phyloP scores from a whole-genome alignment of 2,888 invertebrate species.

The Macroteleia sp. region DNA sequence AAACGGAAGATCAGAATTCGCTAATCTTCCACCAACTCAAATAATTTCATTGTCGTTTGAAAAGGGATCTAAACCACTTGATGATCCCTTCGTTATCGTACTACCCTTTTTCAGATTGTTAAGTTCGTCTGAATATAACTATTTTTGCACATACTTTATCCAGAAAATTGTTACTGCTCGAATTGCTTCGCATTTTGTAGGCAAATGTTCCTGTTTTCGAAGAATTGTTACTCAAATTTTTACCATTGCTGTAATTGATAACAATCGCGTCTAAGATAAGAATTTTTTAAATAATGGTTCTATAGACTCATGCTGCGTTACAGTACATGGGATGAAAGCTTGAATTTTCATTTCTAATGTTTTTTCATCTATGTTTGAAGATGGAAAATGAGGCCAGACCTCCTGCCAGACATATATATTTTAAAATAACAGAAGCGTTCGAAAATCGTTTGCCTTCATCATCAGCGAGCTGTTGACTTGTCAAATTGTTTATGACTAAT shows the following conservation, averaged over 20 bases:
- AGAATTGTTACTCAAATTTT: background rate
- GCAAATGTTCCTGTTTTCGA: background rate
- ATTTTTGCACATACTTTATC: background rate
- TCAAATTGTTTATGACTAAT: too few relatives aligned
- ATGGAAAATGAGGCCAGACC: background rate
- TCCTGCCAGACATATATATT: constrained; percentile 4
- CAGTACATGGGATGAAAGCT: too few relatives aligned
- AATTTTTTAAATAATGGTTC: too few relatives aligned
- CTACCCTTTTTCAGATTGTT: too few relatives aligned
- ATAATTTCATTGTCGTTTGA: background rate
- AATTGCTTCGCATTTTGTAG: background rate
- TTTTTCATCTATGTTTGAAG: too few relatives aligned
- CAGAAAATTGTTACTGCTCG: background rate
- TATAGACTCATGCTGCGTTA: too few relatives aligned
- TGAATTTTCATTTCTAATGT: too few relatives aligned
- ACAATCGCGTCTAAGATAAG: too few relatives aligned
- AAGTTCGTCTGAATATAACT: background rate
- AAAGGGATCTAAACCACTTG: background rate
- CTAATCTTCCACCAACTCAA: background rate
- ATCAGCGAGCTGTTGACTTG: background rate
- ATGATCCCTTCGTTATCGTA: background rate
- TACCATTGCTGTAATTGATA: background rate
- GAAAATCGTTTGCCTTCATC: constrained; percentile 4
- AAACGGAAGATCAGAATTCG: too few relatives aligned
- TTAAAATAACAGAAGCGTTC: too few relatives aligned